These are phyloP conservation scores for Allophyes oxyacanthae DNA, from an alignment of 2,888 invertebrate species.

Conservation along the genomic window DNA sequence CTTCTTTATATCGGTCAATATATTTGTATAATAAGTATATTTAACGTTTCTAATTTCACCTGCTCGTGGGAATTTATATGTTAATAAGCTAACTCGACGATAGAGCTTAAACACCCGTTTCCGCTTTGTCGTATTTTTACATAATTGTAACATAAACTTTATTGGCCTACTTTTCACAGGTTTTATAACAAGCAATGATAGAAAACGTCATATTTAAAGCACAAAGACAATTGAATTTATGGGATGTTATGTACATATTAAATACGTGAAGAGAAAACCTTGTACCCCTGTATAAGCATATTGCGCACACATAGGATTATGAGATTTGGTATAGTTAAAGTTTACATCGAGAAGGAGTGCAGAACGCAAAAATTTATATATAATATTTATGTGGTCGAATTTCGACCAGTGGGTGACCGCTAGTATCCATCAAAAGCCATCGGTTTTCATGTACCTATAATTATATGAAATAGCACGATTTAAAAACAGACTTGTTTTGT, in stretches of 20 bases:
- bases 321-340: too few species aligned
- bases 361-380: too few species aligned
- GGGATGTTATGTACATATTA: neutral
- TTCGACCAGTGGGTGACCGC: too few species aligned
- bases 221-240: too few species aligned
- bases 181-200: conserved; percentile 23
- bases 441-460: too few species aligned
- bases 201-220: neutral
- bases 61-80: conserved; percentile 68
- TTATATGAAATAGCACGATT: too few species aligned
- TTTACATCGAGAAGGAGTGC: too few species aligned
- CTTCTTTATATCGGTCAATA: conserved; percentile 65
- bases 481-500: too few species aligned
- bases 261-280: neutral
- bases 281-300: too few species aligned
- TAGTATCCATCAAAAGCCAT: too few species aligned
- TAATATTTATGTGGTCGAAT: too few species aligned
- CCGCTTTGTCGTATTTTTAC: conserved; percentile 52
- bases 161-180: conserved; percentile 26
- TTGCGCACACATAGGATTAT: too few species aligned
- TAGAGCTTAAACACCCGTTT: conserved; percentile 40
- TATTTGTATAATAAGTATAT: conserved; percentile 64
- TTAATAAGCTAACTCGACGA: conserved; percentile 52
- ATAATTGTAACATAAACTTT: conserved; percentile 39
- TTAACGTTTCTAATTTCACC: conserved; percentile 70